Base-by-base conservation (phyloP, 2,888 invertebrate genomes). In the Nemotelus nigrinus region DNA sequence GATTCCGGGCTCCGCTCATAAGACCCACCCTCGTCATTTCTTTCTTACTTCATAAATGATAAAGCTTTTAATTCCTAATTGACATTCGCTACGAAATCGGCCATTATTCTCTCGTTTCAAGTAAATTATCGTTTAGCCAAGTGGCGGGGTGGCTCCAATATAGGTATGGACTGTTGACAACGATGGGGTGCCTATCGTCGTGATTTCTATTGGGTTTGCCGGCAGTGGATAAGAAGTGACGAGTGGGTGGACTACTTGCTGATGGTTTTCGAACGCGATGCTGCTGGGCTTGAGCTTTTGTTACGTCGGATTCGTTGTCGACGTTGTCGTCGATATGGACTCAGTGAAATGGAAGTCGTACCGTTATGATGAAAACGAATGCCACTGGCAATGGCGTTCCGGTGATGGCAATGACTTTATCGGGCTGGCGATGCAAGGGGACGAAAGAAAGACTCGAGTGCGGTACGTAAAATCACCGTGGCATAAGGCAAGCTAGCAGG, bases 31-130 rank as follows among this genome's bases (percentile, higher is more conserved):
- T 25, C 25, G 25, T 25, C 25, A 25, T 25, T 47, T 25, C 68
- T n/a, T 50, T 50, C 55, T 25, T 39, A 60, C 72, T 58, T 47
- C 43, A 47, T 58, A 47, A 72, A 72, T 72, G 60, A 58, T 72
- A 72, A 72, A 72, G 72, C 58, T 58, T 58, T 72, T 72, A 72
- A 72, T 72, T 60, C 47, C 72, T 60, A 72, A 72, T 72, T 72
- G 72, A 72, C 72, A 72, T 72, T 72, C 72, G 58, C 47, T 58
- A 25, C 47, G 58, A 47, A 72, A 57, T 58, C 58, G 45, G 47
- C 58, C 47, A 72, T 72, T 72, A 72, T 58, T 72, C 58, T 60
- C 72, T 72, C 72, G 60, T 72, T 72, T 72, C 60, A 47, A 72
- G 71, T 71, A 72, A 72, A 72, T 72, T 72, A 58, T 72, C 72